phyloP scores from a whole-genome alignment of 2,888 invertebrate genomes.

The Smittia aterrima region DNA sequence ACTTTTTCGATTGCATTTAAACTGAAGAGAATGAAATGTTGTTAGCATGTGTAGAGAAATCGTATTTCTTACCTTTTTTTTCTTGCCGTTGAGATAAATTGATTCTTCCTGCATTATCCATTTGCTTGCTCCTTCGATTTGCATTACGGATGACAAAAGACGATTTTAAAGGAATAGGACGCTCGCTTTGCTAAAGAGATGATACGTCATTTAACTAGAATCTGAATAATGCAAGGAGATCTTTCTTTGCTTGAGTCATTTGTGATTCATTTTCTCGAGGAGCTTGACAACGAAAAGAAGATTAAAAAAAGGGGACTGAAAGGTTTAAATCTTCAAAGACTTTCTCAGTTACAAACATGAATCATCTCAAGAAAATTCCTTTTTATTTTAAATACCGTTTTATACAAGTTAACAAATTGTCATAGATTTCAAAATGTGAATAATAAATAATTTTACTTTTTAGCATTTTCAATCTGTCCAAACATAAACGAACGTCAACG shows the following conservation, averaged over 20 bases:
- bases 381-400: slow-evolving; percentile 26
- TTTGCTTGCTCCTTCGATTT: slow-evolving; percentile 21
- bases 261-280: no score
- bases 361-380: slow-evolving; percentile 3
- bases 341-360: slow-evolving; percentile 4
- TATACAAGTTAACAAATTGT: slow-evolving; percentile 17
- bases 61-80: slow-evolving; percentile 5
- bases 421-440: background rate
- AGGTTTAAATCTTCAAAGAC: no score
- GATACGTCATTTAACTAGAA: background rate
- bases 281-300: background rate
- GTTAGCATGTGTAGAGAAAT: slow-evolving; percentile 35
- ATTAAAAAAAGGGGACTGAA: no score
- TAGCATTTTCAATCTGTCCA: no score
- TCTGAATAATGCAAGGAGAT: no score
- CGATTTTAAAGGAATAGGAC: background rate
- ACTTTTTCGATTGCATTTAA: background rate
- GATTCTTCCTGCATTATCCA: slow-evolving; percentile 29
- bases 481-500: no score
- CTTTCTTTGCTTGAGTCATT: no score
- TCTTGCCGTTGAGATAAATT: slow-evolving; percentile 28
- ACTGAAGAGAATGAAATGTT: background rate
- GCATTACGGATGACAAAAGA: background rate
- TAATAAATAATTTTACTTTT: background rate
- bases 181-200: background rate